A percentile compares a stretch with the other conserved stretches of the same genome.
Evolutionary conservation across 1,140 invertebrate genomes (phyloP).

Genomic region (Drosophila cardini): DNA sequence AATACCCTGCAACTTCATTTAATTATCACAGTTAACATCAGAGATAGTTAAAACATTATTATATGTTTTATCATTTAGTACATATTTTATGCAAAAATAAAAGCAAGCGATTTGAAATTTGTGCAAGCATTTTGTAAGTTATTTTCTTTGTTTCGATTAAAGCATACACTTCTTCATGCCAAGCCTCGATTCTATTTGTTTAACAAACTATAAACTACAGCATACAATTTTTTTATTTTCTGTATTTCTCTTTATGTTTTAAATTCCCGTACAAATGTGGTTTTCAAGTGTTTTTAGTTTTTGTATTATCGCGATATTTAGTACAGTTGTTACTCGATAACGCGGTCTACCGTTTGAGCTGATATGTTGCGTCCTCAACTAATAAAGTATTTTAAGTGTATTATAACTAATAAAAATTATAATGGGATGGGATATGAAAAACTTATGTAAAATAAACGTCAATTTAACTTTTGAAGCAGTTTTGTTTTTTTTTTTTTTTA

Average conservation of each 20-base stretch:
- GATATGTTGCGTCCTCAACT: constrained; percentile 45
- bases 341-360: constrained; percentile 27
- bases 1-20: constrained; percentile 84
- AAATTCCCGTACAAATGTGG: constrained; percentile 35
- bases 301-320: constrained; percentile 9
- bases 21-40: constrained; percentile 84
- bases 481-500: constrained; percentile 61
- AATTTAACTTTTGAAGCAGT: constrained; percentile 74
- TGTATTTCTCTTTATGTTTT: constrained; percentile 10
- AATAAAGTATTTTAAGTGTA: constrained; percentile 17
- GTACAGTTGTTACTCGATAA: neutral
- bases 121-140: constrained; percentile 47
- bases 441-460: constrained; percentile 64
- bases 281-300: constrained; percentile 27
- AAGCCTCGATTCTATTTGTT: constrained; percentile 30
- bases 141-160: constrained; percentile 43
- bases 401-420: constrained; percentile 31
- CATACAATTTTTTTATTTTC: constrained; percentile 1
- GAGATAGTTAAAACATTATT: constrained; percentile 75
- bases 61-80: constrained; percentile 35
- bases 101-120: constrained; percentile 61
- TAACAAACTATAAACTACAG: constrained; percentile 37
- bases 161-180: constrained; percentile 48
- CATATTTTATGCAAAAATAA: constrained; percentile 60
- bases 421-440: constrained; percentile 20